phyloP scores from a whole-genome alignment of 2,797 vertebrate species.

The Notamacropus eugenii region DNA sequence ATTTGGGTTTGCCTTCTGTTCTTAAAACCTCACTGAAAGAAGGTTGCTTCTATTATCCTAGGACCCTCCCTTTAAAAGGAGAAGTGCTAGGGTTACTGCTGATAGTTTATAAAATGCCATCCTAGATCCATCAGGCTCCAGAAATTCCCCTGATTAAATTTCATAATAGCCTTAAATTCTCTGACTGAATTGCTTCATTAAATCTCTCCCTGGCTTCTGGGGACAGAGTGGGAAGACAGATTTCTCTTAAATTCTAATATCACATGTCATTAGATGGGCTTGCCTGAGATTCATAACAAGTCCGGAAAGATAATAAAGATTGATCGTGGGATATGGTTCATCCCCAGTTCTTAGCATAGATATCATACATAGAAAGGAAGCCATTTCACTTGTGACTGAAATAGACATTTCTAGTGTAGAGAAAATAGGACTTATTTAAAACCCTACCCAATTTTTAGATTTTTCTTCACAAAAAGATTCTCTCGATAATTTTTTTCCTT shows the following conservation, averaged over 20 bases:
- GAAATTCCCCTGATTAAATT: conserved; percentile 62
- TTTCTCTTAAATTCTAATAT: conserved; percentile 54
- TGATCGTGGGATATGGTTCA: conserved; percentile 33
- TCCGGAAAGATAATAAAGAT: conserved; percentile 56
- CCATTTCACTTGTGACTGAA: conserved; percentile 55
- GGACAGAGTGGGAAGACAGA: conserved; percentile 52
- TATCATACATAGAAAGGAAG: conserved; percentile 53
- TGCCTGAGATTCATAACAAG: conserved; percentile 51
- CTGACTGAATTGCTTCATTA: conserved; percentile 59
- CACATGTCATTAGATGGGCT: conserved; percentile 37
- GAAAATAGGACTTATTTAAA: conserved; percentile 43
- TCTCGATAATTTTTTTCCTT: conserved; percentile 28
- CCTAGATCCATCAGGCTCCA: conserved; percentile 38
- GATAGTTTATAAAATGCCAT: conserved; percentile 60
- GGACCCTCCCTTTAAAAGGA: conserved; percentile 27
- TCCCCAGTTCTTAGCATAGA: conserved; percentile 28
- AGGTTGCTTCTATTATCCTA: not conserved
- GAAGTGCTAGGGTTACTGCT: not conserved
- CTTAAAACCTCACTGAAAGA: not conserved
- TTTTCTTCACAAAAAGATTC: conserved; percentile 30
- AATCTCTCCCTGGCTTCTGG: conserved; percentile 62
- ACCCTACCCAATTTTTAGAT: conserved; percentile 31
- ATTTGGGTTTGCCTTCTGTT: not conserved
- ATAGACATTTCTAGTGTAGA: conserved; percentile 17
- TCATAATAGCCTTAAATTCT: conserved; percentile 69